phyloP scores from a whole-genome alignment of 2,113 vertebrate genomes.

The Scytalopus superciliaris region DNA sequence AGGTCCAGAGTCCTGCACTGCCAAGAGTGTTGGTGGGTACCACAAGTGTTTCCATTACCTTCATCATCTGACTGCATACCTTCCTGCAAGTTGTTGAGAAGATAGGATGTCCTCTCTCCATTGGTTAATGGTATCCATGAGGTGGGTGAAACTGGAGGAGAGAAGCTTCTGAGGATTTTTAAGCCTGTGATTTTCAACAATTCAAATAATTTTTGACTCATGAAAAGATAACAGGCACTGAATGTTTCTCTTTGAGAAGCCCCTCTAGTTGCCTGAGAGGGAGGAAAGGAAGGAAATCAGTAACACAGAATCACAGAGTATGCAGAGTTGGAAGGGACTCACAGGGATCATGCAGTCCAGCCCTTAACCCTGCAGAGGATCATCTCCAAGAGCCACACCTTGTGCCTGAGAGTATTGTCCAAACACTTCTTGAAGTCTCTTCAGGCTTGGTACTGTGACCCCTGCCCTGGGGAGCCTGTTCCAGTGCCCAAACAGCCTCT shows the following conservation, averaged over 20 bases:
- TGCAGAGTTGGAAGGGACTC: neutral
- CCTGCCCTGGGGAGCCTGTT: neutral
- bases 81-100: neutral
- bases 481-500: neutral
- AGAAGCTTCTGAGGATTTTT: neutral
- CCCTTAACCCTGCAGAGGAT: neutral
- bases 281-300: neutral
- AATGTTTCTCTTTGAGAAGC: neutral
- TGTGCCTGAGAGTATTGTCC: neutral
- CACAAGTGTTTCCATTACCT: neutral
- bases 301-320: neutral
- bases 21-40: accelerated
- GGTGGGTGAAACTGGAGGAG: neutral
- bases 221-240: neutral
- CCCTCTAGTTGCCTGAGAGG: neutral
- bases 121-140: neutral
- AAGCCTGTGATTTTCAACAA: neutral
- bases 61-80: neutral
- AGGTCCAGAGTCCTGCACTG: neutral
- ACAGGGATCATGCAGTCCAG: neutral
- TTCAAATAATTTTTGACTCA: neutral
- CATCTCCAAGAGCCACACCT: neutral
- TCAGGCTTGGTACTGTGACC: neutral
- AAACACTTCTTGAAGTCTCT: neutral
- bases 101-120: neutral